Evolutionary conservation across 2,888 invertebrate genomes (phyloP), one percentile per base, ranked within the genome.

Genomic region (Hydropsyche betteni): DNA sequence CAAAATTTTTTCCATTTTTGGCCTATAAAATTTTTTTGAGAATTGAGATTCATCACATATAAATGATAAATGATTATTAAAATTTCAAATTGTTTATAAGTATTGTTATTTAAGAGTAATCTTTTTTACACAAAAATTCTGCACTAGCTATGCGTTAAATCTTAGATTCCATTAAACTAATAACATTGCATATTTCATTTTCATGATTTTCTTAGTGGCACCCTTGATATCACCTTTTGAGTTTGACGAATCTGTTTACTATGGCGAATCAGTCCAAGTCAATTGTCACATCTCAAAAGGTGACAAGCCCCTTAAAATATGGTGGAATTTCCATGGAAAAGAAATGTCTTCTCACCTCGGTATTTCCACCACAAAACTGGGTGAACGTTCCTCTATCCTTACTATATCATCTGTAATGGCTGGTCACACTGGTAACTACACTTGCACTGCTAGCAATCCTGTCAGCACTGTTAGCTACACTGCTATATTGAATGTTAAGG

Each of bases 371-470:
- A 90, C 89, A 83, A 90, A 89, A 83, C 90, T 89, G 81, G 89
- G 90, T 81, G 89, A 89, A 83, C 88, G 89, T 83, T 90, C 91
- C 80, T 92, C 91, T 81, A 88, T 88, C 81, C 88, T 90, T 83
- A 91, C 88, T 83, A 91, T 94, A 82, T 91, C 92, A 81, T 88
- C 90, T 77, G 93, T 92, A 80, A 90, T 90, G 82, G 91, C 90
- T 80, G 88, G 88, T 80, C 90, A 92, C 84, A 89, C 90, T 81
- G 92, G 92, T 83, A 90, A 90, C 84, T 93, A 91, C 83, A 89
- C 90, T 74, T 92, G 92, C 85, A 86, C 88, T 80, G 91, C 90
- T 79, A 87, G 86, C 81, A 91, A 91, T 84, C 84, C 85, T 81
- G 91, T 90, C 80, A 91, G 91, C 81, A 87, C 87, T 80, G 86